These are phyloP conservation scores for Stictonetta naevosa DNA, from an alignment of 2,113 vertebrate genomes.

Conservation along the genomic window DNA sequence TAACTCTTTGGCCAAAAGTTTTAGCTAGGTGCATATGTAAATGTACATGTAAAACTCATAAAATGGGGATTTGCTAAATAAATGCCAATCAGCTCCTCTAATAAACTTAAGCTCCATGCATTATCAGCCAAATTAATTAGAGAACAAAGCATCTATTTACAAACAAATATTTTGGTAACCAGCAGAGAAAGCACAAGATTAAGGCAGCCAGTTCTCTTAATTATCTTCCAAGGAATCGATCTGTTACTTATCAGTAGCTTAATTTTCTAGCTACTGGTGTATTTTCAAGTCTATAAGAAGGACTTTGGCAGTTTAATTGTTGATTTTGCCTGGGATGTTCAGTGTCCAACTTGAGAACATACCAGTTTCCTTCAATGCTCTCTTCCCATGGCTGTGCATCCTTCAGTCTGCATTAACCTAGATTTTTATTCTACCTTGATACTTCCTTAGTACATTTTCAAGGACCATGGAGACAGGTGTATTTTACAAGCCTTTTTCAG, in stretches of 20 bases:
- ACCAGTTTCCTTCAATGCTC: not conserved
- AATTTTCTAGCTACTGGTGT: not conserved
- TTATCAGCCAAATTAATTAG: conserved; percentile 11
- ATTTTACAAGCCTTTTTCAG: not conserved
- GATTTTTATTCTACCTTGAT: not conserved
- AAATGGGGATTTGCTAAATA: conserved; percentile 33
- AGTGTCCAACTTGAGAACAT: not conserved
- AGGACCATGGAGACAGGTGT: not conserved
- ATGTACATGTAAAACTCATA: not conserved
- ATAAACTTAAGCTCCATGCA: not conserved
- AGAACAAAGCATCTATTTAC: not conserved
- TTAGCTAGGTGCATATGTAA: not conserved
- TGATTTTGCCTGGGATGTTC: not conserved
- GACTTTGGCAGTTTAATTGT: not conserved
- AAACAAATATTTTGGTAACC: conserved; percentile 4
- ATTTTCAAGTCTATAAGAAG: not conserved
- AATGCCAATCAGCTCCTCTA: not conserved
- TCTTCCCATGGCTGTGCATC: fast-evolving
- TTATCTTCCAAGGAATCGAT: not conserved
- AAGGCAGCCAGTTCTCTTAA: not conserved
- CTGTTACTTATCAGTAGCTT: not conserved
- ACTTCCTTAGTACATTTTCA: not conserved
- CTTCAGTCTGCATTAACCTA: not conserved
- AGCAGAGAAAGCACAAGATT: not conserved
- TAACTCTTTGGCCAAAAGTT: not conserved